A percentile compares a stretch with the other conserved stretches of the same genome.
phyloP scores from a whole-genome alignment of 2,888 invertebrate genomes.

The Brenthis daphne region DNA sequence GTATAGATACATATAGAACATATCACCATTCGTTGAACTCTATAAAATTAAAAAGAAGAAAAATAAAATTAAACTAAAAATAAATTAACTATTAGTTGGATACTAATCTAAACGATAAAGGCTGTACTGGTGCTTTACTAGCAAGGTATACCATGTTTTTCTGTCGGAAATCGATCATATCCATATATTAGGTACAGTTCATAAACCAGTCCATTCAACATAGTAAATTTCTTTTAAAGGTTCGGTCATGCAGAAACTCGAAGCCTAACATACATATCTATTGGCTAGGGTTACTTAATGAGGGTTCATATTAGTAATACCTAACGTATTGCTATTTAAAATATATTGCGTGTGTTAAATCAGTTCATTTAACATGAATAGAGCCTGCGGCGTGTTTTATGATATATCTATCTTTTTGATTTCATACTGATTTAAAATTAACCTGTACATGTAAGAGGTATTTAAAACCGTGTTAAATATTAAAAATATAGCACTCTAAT shows the following conservation, averaged over 20 bases:
- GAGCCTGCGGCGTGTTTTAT: background rate
- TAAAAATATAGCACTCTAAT: no score
- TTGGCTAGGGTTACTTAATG: background rate
- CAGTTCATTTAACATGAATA: background rate
- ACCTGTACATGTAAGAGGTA: background rate
- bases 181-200: conserved; percentile 7
- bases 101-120: no score
- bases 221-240: conserved; percentile 12
- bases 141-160: no score
- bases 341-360: conserved; percentile 1
- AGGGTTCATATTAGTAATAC: conserved; percentile 6
- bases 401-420: background rate
- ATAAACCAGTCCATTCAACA: conserved; percentile 19
- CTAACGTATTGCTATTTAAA: conserved; percentile 10
- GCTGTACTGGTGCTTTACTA: no score
- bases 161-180: background rate
- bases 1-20: no score
- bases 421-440: background rate
- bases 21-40: no score
- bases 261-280: background rate
- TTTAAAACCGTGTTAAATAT: background rate
- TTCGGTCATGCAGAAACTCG: conserved; percentile 9
- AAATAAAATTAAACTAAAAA: no score
- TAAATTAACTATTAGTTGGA: no score
- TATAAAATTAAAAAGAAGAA: no score